Percentiles rank a stretch among this genome's conserved stretches.
These are phyloP conservation scores for Chionis minor DNA, from an alignment of 2,113 vertebrate genomes.

Conservation along the genomic window DNA sequence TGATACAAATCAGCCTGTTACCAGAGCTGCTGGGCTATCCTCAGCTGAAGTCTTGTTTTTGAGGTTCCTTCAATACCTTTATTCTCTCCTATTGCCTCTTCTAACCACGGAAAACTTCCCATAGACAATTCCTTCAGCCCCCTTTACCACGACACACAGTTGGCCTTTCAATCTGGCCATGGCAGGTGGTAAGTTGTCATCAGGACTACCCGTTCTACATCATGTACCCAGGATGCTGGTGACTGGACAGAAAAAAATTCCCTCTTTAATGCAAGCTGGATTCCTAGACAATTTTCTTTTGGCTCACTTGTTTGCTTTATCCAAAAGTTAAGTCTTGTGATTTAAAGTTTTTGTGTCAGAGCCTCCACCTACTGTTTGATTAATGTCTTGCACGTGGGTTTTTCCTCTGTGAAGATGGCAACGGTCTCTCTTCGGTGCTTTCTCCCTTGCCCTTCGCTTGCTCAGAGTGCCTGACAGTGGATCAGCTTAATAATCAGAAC, in stretches of 20 bases:
- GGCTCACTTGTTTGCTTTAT: neutral
- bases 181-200: neutral
- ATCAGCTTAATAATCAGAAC: neutral
- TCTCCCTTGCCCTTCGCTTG: neutral
- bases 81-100: neutral
- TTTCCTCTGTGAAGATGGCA: neutral
- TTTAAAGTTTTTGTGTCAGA: neutral
- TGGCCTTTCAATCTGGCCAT: neutral
- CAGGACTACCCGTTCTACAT: neutral
- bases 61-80: neutral
- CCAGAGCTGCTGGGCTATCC: neutral
- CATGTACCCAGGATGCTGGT: fast-evolving
- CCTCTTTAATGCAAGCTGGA: neutral
- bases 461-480: neutral
- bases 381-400: neutral
- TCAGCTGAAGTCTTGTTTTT: neutral
- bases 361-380: neutral
- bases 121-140: neutral
- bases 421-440: neutral
- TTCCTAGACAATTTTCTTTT: neutral
- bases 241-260: neutral
- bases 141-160: neutral
- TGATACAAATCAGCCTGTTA: neutral
- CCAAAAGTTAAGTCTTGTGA: neutral
- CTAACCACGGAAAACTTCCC: neutral